A percentile compares a stretch with the other conserved stretches of the same genome.
phyloP scores from a whole-genome alignment of 1,140 invertebrate genomes.

The Scaptomyza montana region DNA sequence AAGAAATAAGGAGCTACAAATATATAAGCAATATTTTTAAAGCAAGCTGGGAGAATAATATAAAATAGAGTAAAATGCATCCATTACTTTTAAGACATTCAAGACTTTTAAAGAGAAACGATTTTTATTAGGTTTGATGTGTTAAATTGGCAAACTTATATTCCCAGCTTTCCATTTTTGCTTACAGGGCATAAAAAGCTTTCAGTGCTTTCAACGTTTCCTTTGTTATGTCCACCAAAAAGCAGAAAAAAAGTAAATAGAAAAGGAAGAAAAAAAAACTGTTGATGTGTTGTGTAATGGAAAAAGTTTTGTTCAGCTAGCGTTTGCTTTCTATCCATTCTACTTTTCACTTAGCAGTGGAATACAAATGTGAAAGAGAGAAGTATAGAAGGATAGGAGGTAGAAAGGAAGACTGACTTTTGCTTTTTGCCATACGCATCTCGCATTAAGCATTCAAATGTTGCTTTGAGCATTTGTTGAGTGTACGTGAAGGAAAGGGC shows the following conservation, averaged over 20 bases:
- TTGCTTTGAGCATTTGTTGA: slow-evolving; percentile 14
- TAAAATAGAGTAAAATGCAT: too few relatives aligned
- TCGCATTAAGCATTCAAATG: slow-evolving; percentile 43
- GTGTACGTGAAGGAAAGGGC: not conserved
- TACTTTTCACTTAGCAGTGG: slow-evolving; percentile 73
- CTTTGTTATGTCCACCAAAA: slow-evolving; percentile 73
- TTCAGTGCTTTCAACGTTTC: slow-evolving; percentile 76
- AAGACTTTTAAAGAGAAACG: too few relatives aligned
- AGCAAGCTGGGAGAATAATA: too few relatives aligned
- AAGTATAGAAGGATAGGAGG: not conserved
- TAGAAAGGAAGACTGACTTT: slow-evolving; percentile 47
- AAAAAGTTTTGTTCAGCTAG: slow-evolving; percentile 78
- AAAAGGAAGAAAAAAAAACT: slow-evolving; percentile 63
- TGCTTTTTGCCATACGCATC: slow-evolving; percentile 54
- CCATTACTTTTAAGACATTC: too few relatives aligned
- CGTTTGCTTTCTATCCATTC: slow-evolving; percentile 76
- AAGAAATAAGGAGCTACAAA: not conserved
- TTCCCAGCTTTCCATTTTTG: slow-evolving; percentile 42
- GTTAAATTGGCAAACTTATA: slow-evolving; percentile 56
- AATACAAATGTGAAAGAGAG: slow-evolving; percentile 35
- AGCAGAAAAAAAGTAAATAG: slow-evolving; percentile 31
- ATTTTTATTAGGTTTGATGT: not conserved
- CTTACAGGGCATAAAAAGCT: slow-evolving; percentile 71
- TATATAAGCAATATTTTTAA: not conserved
- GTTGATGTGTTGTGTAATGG: slow-evolving; percentile 80